Evolutionary conservation across 1,140 invertebrate genomes (phyloP).

Genomic region (Zaprionus kolodkinae): DNA sequence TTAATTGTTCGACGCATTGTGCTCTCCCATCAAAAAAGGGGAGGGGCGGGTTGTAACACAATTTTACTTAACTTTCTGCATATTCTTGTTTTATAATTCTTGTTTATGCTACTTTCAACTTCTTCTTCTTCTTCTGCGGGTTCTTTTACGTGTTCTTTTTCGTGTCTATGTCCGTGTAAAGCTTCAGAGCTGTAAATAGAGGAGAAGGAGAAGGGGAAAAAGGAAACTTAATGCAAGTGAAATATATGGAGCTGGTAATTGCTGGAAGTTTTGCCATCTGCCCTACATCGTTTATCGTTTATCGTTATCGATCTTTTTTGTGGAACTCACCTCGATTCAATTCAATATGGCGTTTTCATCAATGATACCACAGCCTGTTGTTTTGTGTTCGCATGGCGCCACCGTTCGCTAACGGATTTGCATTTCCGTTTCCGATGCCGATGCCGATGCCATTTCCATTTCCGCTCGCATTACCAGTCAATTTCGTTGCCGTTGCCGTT

Average conservation of each 20-base stretch:
- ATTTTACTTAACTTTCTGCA: constrained; percentile 31
- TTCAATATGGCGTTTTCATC: constrained; percentile 80
- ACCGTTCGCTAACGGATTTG: constrained; percentile 49
- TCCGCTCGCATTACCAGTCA: constrained; percentile 32
- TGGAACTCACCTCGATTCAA: constrained; percentile 77
- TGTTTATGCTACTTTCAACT: neutral
- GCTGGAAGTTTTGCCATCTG: neutral
- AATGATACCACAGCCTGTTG: constrained; percentile 84
- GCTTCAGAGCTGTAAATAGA: constrained; percentile 48
- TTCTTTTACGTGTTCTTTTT: neutral
- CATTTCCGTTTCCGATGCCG: constrained; percentile 31
- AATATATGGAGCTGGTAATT: neutral
- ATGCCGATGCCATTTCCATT: constrained; percentile 32
- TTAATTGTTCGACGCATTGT: constrained; percentile 70
- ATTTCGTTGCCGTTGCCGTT: constrained; percentile 50
- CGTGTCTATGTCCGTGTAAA: constrained; percentile 55
- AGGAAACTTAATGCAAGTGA: neutral
- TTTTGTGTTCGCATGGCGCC: constrained; percentile 71
- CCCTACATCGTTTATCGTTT: too few relatives aligned
- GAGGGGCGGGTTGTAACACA: constrained; percentile 45
- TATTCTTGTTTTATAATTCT: constrained; percentile 23
- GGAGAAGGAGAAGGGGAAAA: neutral
- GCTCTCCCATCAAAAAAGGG: constrained; percentile 34
- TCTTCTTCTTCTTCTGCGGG: too few relatives aligned
- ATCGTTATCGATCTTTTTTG: neutral